phyloP scores from a whole-genome alignment of 2,888 invertebrate species.

The Metacarcinus magister region DNA sequence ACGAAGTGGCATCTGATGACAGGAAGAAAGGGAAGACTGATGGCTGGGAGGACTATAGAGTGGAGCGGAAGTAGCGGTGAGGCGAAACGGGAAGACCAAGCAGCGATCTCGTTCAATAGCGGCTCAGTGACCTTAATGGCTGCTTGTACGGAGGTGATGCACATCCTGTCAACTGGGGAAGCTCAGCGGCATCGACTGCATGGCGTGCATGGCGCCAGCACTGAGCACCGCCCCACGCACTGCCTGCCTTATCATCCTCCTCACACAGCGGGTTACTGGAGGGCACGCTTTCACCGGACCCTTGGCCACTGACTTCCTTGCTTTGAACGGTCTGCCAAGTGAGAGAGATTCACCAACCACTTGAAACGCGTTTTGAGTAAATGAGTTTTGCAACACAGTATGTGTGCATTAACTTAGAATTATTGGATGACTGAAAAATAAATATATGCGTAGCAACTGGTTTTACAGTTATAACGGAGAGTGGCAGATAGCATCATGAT shows the following conservation, averaged over 20 bases:
- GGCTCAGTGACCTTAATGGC: not conserved
- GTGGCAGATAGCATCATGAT: not conserved
- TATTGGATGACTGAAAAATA: not conserved
- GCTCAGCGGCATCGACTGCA: not conserved
- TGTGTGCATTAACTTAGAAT: not conserved
- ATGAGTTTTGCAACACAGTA: not conserved
- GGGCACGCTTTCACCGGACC: not conserved
- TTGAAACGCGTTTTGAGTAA: not conserved
- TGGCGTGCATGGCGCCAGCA: not conserved
- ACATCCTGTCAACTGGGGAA: conserved; percentile 1
- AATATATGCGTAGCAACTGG: not conserved
- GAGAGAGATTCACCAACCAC: not conserved
- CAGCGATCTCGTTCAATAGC: not conserved
- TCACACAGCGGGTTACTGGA: not conserved
- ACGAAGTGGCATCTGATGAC: not conserved
- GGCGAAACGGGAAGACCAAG: conserved; percentile 44
- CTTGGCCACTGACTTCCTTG: conserved; percentile 23
- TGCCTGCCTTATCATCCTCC: conserved; percentile 34
- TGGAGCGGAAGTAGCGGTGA: conserved; percentile 46
- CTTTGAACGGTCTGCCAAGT: not conserved
- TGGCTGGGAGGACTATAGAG: conserved; percentile 37
- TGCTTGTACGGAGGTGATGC: not conserved
- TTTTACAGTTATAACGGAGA: not conserved
- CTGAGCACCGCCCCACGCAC: not conserved
- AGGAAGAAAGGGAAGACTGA: conserved; percentile 45